Conservation (phyloP, 2,888 invertebrate species). For the Seladonia tumulorum region DNA sequence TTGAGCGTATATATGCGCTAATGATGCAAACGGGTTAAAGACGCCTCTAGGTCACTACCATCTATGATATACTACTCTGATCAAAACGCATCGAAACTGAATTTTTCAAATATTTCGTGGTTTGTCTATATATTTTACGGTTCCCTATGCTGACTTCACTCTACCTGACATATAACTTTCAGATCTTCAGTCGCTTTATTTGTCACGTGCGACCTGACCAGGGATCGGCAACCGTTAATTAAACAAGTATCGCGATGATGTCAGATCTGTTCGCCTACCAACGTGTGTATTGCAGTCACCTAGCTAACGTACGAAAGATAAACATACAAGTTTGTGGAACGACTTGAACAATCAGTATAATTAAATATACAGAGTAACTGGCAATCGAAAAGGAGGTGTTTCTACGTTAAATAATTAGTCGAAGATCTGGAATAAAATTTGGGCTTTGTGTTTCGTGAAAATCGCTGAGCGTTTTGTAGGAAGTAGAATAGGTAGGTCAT, state of each 20-base stretch:
- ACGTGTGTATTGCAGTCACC: not conserved
- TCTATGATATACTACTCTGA: too few species aligned
- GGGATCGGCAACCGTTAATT: constrained; percentile 13
- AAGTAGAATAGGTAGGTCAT: not conserved
- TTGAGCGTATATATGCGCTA: too few species aligned
- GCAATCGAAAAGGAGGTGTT: not conserved
- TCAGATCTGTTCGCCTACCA: not conserved
- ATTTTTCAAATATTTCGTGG: not conserved
- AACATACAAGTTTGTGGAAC: not conserved
- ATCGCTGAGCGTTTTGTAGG: not conserved
- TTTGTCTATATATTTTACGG: not conserved
- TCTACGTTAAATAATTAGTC: not conserved
- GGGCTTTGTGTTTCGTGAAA: not conserved
- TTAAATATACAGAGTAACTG: too few species aligned
- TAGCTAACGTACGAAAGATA: not conserved
- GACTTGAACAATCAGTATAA: not conserved
- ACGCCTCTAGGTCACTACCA: not conserved
- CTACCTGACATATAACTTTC: too few species aligned
- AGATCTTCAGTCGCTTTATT: not conserved
- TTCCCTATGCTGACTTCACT: too few species aligned
- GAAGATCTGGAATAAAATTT: not conserved
- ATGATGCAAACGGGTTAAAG: too few species aligned
- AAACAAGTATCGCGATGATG: constrained; percentile 7
- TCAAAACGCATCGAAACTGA: not conserved
- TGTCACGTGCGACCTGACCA: not conserved